Evolutionary conservation across 2,888 invertebrate species (phyloP), one percentile per base, ranked within the genome.

Genomic region (Pardosa pseudoannulata): DNA sequence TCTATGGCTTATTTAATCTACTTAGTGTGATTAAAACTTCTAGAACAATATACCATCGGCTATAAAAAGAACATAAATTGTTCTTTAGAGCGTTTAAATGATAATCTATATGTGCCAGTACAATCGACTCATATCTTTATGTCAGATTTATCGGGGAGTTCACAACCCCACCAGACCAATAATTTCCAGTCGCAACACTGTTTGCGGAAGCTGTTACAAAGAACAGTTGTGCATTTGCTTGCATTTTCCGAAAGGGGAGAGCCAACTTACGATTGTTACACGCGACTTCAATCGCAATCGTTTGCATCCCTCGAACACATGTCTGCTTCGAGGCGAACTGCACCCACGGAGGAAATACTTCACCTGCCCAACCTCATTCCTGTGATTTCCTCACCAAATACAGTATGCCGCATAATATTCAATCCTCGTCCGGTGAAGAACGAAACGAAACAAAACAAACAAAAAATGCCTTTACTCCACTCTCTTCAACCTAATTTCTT

Each of bases 401-500:
- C 67, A 67, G 36, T 36, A n/a, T 32, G 31, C 65, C 16, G 31
- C 67, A 36, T 31, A 67, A 67, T 31, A 67, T n/a, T 32, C 65
- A 65, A 32, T 31, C 19, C 67, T n/a, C 23, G 56, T 56, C 32
- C 67, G 1, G 3, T 1, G 64, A 31, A 29, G 31, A 65, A 65
- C 31, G 16, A 16, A 27, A 29, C 16, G 3, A n/a, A n/a, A n/a
- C 23, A 62, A 62, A 23, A 62, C n/a, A n/a, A 62, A 19, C n/a
- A 62, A 11, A 31, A 67, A 67, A 29, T 32, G 32, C 67, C 67
- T 67, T 67, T 56, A 56, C 56, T 23, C 23, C 56, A 56, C 67
- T 67, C 67, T 23, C 19, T 36, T 32, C 67, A 67, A 67, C 67
- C 67, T 36, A 67, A 67, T 67, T 67, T 36, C 32, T 67, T 19